Percentiles rank a stretch among this genome's conserved stretches.
Conservation (phyloP, 2,888 invertebrate genomes). For the Stenichneumon culpator region DNA sequence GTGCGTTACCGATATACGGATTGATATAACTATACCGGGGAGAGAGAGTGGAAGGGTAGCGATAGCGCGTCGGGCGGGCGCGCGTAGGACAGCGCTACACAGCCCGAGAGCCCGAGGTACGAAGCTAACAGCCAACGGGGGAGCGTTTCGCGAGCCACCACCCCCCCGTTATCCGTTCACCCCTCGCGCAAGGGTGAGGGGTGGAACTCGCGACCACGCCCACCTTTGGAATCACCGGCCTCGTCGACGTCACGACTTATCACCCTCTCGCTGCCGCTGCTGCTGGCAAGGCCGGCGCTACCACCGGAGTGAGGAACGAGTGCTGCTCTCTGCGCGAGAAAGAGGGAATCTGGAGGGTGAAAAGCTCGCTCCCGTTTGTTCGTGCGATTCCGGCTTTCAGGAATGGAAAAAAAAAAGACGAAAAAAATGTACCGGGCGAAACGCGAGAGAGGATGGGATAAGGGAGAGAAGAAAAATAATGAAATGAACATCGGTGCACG, state of each 20-base stretch:
- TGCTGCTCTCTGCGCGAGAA: conserved; percentile 34
- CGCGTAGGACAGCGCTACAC: conserved; percentile 14
- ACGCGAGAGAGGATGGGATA: conserved; percentile 52
- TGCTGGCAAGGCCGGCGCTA: conserved; percentile 60
- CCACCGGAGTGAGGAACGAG: conserved; percentile 45
- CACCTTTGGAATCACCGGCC: conserved; percentile 81
- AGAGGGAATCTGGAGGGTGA: conserved; percentile 53
- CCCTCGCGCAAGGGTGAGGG: conserved; percentile 51
- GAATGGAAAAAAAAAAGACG: conserved; percentile 53
- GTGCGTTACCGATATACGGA: conserved; percentile 28
- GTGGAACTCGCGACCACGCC: conserved; percentile 78
- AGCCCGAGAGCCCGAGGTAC: conserved; percentile 36
- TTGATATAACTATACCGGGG: conserved; percentile 21
- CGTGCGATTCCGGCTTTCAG: conserved; percentile 52
- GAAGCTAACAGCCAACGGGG: conserved; percentile 78
- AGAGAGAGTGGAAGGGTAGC: conserved; percentile 8
- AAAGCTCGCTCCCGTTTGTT: conserved; percentile 44
- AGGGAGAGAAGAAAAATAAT: conserved; percentile 81
- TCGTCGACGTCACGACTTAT: conserved; percentile 84
- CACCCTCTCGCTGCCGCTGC: conserved; percentile 80
- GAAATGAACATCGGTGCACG: conserved; percentile 83
- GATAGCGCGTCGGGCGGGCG: conserved; percentile 16
- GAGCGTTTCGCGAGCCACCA: conserved; percentile 76
- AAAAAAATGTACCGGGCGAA: conserved; percentile 54
- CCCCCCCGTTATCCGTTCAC: conserved; percentile 60